Evolutionary conservation across 2,888 invertebrate species (phyloP), one percentile per base, ranked within the genome.

Genomic region (Nomada fabriciana): DNA sequence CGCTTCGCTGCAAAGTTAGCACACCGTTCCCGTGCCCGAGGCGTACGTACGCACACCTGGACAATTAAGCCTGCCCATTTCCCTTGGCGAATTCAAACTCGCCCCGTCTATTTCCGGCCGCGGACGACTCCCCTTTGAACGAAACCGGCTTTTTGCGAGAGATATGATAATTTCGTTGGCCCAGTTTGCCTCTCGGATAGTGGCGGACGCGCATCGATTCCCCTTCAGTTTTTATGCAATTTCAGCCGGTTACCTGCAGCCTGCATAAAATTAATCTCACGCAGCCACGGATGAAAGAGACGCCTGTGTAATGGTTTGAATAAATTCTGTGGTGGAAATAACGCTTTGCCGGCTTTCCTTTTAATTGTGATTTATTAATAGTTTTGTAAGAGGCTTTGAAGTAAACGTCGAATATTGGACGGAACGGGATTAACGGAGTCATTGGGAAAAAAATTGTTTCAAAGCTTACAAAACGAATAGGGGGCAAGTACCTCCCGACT

Each of bases 81-180:
- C 47, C 47, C 29, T 59, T 36, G 50, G 73, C 20, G 77, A 59
- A 59, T 67, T 65, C 18, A 25, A 63, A 79, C 29, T 59, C 53
- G 42, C 29, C 25, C 20, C 63, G 43, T 64, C 53, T 47, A 80
- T 55, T 43, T 59, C 57, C 67, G 64, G 11, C 43, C 11, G 11
- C 5, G 67, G 72, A 36, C 57, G 20, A 18, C 50, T 47, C 18
- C 43, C n/a, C n/a, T 36, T 11, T 13, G 60, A 50, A 47, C 43
- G 53, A 61, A 55, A 67, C 61, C 60, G 25, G 65, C 20, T 59
- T 15, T 80, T 68, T 36, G 29, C 42, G 18, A 55, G 23, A 52
- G 68, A 69, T 78, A 78, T 78, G 78, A 72, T 73, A 72, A 80
- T 80, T 80, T 53, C 72, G 73, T 23, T 61, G 69, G 7, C 69